phyloP scores from a whole-genome alignment of 23 tunicate species.

The Corella eumyota region DNA sequence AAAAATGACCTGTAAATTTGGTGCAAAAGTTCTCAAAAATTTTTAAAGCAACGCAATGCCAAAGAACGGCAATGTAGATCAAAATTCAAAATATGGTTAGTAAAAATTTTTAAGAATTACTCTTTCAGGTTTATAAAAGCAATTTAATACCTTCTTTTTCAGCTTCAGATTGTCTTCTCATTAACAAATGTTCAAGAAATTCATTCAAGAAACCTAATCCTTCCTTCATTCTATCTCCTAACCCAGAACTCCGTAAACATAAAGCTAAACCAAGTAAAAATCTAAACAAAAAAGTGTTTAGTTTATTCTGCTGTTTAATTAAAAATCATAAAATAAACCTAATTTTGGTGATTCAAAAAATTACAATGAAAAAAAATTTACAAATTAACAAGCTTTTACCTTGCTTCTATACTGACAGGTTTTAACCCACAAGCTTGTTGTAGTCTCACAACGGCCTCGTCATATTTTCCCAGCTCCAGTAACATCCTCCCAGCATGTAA shows the following conservation, averaged over 20 bases:
- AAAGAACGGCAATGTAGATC: too few relatives aligned
- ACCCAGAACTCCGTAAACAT: slow-evolving; percentile 25
- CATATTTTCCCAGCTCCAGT: slow-evolving; percentile 42
- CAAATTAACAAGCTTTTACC: slow-evolving; percentile 9
- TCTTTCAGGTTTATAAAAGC: too few relatives aligned
- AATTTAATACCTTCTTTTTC: slow-evolving; percentile 57
- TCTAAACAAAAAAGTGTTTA: slow-evolving; percentile 10
- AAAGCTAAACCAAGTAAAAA: slow-evolving; percentile 64
- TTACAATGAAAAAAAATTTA: neutral
- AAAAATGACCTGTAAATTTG: too few relatives aligned
- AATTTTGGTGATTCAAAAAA: too few relatives aligned
- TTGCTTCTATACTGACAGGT: slow-evolving; percentile 60
- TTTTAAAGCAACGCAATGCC: too few relatives aligned
- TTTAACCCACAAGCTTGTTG: slow-evolving; percentile 76
- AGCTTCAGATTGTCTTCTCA: slow-evolving; percentile 53
- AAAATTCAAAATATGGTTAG: too few relatives aligned
- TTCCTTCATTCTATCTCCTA: slow-evolving; percentile 44
- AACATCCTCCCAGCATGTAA: slow-evolving; percentile 72
- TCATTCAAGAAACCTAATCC: slow-evolving; percentile 58
- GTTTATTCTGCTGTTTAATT: too few relatives aligned
- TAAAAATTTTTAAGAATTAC: too few relatives aligned
- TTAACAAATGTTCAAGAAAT: slow-evolving; percentile 48
- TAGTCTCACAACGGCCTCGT: slow-evolving; percentile 48
- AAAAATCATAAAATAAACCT: too few relatives aligned
- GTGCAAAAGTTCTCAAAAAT: too few relatives aligned